Evolutionary conservation across 2,888 invertebrate genomes (phyloP).

Genomic region (Meghimatium bilineatum): DNA sequence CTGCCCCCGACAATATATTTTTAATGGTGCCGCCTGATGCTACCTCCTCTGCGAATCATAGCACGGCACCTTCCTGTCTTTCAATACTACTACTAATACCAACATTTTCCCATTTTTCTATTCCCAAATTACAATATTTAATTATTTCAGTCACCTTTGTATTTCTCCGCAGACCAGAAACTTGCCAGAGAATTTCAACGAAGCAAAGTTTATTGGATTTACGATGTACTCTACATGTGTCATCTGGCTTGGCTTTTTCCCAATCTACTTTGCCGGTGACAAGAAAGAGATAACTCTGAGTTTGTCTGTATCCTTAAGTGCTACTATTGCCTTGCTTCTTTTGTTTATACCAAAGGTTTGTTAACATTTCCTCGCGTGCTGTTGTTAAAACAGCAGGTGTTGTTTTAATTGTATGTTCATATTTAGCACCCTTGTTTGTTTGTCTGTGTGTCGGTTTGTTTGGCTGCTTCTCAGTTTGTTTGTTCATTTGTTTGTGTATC

Average conservation of each 20-base stretch:
- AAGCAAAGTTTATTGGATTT: conserved; percentile 86
- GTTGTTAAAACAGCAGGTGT: neutral
- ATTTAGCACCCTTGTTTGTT: too few relatives aligned
- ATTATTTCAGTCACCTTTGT: too few relatives aligned
- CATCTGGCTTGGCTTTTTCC: conserved; percentile 98
- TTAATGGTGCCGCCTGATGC: too few relatives aligned
- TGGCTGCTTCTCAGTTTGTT: too few relatives aligned
- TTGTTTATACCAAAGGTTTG: conserved; percentile 84
- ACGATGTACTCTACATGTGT: conserved; percentile 99
- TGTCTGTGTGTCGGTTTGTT: too few relatives aligned
- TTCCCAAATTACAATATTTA: too few relatives aligned
- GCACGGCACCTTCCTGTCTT: too few relatives aligned
- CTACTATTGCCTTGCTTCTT: conserved; percentile 85
- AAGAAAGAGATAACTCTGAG: conserved; percentile 81
- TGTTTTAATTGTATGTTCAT: neutral
- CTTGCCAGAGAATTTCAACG: conserved; percentile 98
- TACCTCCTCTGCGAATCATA: too few relatives aligned
- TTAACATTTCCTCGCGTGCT: neutral
- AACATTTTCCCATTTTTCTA: too few relatives aligned
- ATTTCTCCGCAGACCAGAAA: conserved; percentile 83
- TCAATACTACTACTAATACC: too few relatives aligned
- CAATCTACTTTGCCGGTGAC: conserved; percentile 93
- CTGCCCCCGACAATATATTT: too few relatives aligned
- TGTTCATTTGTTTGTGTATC: too few relatives aligned
- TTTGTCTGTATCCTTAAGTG: conserved; percentile 85